Conservation (phyloP, 2,888 invertebrate genomes). For the Agrotis puta region DNA sequence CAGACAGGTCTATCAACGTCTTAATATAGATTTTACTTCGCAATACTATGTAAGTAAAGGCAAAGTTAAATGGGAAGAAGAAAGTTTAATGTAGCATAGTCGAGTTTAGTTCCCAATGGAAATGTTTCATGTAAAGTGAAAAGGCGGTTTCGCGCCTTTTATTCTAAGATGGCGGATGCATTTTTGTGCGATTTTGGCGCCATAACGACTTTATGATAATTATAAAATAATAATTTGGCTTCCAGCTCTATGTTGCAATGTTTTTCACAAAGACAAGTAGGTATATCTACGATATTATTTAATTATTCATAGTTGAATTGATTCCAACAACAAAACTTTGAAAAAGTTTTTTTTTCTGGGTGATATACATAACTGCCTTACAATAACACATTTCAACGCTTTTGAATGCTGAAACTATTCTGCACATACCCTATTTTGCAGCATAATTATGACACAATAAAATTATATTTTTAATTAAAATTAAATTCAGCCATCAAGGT, state of each 20-base stretch:
- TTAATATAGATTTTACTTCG: constrained; percentile 9
- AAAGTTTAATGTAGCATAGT: constrained; percentile 66
- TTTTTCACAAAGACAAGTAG: too few relatives aligned
- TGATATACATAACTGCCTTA: too few relatives aligned
- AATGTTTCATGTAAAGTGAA: constrained; percentile 19
- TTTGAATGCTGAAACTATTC: neutral
- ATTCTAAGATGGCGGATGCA: constrained; percentile 37
- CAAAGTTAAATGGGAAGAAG: constrained; percentile 75
- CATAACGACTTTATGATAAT: neutral
- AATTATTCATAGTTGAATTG: too few relatives aligned
- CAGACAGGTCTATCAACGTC: constrained; percentile 45
- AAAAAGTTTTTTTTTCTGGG: too few relatives aligned
- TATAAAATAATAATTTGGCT: neutral
- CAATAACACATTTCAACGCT: neutral
- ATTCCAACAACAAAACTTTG: too few relatives aligned
- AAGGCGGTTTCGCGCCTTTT: constrained; percentile 28
- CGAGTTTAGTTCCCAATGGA: constrained; percentile 12
- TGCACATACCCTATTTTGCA: too few relatives aligned
- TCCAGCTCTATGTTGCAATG: too few relatives aligned
- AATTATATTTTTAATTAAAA: neutral
- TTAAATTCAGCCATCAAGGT: neutral
- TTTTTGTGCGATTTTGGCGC: constrained; percentile 14
- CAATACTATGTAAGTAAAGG: constrained; percentile 23
- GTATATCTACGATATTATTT: too few relatives aligned
- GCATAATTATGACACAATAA: too few relatives aligned